Conservation (phyloP, 2,797 vertebrate genomes). For the Eremophila alpestris region DNA sequence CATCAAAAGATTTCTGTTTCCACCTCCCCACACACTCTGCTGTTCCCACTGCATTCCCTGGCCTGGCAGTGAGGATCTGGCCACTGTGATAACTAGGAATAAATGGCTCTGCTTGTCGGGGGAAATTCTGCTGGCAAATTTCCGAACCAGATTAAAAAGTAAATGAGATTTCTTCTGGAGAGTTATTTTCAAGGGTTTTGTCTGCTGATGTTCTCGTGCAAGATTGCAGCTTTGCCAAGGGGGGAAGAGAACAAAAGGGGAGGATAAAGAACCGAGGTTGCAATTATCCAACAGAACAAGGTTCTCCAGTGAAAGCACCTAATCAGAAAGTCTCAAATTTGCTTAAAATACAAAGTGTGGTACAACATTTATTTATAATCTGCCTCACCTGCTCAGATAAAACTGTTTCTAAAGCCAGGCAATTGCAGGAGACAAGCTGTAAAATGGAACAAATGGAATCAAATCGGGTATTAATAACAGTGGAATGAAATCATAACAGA, state of each 20-base stretch:
- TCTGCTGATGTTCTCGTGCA: conserved; percentile 66
- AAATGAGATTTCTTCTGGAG: conserved; percentile 81
- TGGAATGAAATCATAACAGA: conserved; percentile 18
- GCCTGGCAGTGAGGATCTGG: conserved; percentile 38
- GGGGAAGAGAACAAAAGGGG: conserved; percentile 66
- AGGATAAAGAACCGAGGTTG: conserved; percentile 61
- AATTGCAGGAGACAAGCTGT: conserved; percentile 61
- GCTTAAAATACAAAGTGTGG: conserved; percentile 69
- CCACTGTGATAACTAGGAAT: conserved; percentile 53
- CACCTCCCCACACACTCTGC: fast-evolving
- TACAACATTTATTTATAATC: conserved; percentile 73
- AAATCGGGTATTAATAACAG: conserved; percentile 61
- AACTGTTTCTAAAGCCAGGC: conserved; percentile 66
- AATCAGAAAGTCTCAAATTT: conserved; percentile 74
- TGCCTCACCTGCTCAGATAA: conserved; percentile 63
- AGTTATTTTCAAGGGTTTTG: conserved; percentile 77
- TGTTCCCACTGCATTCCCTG: background rate
- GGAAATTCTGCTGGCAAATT: conserved; percentile 76
- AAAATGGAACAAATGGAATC: conserved; percentile 65
- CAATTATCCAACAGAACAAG: conserved; percentile 71
- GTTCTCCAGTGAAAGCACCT: conserved; percentile 65
- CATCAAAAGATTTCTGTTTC: conserved; percentile 56
- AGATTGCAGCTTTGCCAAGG: conserved; percentile 70
- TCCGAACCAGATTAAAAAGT: conserved; percentile 79
- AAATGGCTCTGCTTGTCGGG: conserved; percentile 63